A percentile compares a stretch with the other conserved stretches of the same genome.
Evolutionary conservation across 2,888 invertebrate genomes (phyloP).

Genomic region (Neria commutata): DNA sequence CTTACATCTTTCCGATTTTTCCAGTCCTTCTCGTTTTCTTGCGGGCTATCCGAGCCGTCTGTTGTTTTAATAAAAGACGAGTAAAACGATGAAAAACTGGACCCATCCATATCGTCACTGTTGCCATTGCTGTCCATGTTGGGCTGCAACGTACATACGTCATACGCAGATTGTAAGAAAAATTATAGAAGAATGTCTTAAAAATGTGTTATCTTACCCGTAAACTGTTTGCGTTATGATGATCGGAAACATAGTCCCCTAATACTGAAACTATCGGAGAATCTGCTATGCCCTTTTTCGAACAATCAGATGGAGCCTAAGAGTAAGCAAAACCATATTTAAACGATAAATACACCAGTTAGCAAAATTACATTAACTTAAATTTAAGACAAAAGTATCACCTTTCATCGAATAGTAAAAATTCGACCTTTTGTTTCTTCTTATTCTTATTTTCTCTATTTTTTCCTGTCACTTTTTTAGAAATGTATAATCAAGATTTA

Average conservation of each 20-base stretch:
- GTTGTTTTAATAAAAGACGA: conserved; percentile 72
- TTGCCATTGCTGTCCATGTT: conserved; percentile 57
- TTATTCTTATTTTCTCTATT: too few relatives aligned
- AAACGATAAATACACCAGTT: conserved; percentile 9
- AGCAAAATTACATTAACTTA: neutral
- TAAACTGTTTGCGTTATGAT: conserved; percentile 36
- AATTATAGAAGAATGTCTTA: neutral
- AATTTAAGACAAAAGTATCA: too few relatives aligned
- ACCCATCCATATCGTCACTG: conserved; percentile 65
- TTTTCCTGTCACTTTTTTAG: too few relatives aligned
- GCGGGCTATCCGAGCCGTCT: conserved; percentile 63
- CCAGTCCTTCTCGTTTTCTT: conserved; percentile 54
- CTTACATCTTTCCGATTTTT: conserved; percentile 44
- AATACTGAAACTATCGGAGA: conserved; percentile 59
- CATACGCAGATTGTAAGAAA: too few relatives aligned
- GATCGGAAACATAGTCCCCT: conserved; percentile 47
- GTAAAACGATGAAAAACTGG: conserved; percentile 73
- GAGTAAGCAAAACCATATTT: conserved; percentile 20
- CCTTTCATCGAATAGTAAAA: too few relatives aligned
- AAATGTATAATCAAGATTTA: too few relatives aligned
- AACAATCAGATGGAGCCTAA: conserved; percentile 67
- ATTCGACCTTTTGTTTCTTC: too few relatives aligned
- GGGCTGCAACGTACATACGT: conserved; percentile 31
- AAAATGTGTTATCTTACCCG: conserved; percentile 37
- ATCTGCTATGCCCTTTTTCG: conserved; percentile 65